Conservation (phyloP, 1,140 invertebrate genomes). For the Luehdorfia chinensis region DNA sequence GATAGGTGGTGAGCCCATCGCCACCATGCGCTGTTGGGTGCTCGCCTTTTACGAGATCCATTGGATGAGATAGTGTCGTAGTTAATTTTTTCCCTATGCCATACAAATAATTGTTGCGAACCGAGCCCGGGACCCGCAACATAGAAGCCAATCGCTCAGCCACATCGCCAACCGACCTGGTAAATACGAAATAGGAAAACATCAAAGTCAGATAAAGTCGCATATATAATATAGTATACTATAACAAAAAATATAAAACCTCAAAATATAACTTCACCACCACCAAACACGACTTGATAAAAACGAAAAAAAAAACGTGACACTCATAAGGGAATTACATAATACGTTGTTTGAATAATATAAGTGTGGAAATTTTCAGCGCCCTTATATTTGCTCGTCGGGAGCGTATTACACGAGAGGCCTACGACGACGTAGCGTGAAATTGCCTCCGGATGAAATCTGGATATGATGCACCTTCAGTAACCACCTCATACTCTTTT, state of each 20-base stretch:
- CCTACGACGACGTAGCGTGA: slow-evolving; percentile 63
- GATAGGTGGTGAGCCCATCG: too few species aligned
- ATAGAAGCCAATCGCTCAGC: too few species aligned
- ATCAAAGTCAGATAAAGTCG: too few species aligned
- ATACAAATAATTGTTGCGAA: too few species aligned
- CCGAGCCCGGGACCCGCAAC: too few species aligned
- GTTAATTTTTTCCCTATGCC: too few species aligned
- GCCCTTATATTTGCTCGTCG: slow-evolving; percentile 44
- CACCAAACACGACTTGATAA: slow-evolving; percentile 1
- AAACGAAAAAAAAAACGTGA: slow-evolving; percentile 6
- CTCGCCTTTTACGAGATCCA: too few species aligned
- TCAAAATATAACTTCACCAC: not conserved
- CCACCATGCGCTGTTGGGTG: too few species aligned
- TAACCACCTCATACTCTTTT: slow-evolving; percentile 16
- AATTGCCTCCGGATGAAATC: slow-evolving; percentile 54
- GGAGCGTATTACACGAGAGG: slow-evolving; percentile 52
- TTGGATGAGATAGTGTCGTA: too few species aligned
- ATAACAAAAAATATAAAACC: not conserved
- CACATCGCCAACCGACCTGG: too few species aligned
- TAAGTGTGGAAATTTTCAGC: slow-evolving; percentile 55
- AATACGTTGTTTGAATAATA: slow-evolving; percentile 45
- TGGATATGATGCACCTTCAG: slow-evolving; percentile 19
- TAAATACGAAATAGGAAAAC: too few species aligned
- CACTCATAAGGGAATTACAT: slow-evolving; percentile 32
- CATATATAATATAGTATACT: too few species aligned